A percentile compares a stretch with the other conserved stretches of the same genome.
These are phyloP conservation scores for Chiloscyllium plagiosum DNA, from an alignment of 2,113 vertebrate genomes.

Conservation along the genomic window DNA sequence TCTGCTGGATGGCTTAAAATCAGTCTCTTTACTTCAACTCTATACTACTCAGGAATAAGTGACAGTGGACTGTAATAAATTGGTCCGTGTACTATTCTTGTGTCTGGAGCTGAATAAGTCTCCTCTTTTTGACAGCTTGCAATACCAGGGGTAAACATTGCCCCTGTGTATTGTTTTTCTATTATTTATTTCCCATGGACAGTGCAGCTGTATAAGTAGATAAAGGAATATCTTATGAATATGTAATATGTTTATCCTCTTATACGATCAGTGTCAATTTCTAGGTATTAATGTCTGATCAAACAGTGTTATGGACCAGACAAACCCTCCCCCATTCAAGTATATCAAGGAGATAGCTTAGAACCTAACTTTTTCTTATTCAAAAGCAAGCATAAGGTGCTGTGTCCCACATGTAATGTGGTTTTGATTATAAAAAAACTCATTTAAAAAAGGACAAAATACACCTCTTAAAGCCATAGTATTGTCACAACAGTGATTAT, in stretches of 20 bases:
- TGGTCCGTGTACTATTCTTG: neutral
- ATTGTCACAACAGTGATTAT: neutral
- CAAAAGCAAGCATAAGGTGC: too few relatives aligned
- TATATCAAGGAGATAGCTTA: too few relatives aligned
- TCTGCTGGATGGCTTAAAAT: neutral
- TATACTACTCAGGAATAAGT: neutral
- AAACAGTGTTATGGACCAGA: neutral
- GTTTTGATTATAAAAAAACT: too few relatives aligned
- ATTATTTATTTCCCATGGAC: neutral
- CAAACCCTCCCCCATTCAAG: too few relatives aligned
- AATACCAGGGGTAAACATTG: neutral
- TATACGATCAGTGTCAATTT: neutral
- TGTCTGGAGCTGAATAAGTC: neutral
- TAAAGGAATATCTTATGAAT: neutral
- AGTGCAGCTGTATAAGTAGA: neutral
- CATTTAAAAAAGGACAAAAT: too few relatives aligned
- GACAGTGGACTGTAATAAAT: neutral
- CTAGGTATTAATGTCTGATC: neutral
- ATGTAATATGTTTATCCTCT: neutral
- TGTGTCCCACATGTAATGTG: too few relatives aligned
- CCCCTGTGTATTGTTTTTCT: neutral
- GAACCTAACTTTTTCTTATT: too few relatives aligned
- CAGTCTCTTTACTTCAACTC: neutral
- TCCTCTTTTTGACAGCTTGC: neutral
- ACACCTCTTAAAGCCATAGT: too few relatives aligned